phyloP scores from a whole-genome alignment of 64 coral and sea anemone species.

The Stichodactyla mertensii region DNA sequence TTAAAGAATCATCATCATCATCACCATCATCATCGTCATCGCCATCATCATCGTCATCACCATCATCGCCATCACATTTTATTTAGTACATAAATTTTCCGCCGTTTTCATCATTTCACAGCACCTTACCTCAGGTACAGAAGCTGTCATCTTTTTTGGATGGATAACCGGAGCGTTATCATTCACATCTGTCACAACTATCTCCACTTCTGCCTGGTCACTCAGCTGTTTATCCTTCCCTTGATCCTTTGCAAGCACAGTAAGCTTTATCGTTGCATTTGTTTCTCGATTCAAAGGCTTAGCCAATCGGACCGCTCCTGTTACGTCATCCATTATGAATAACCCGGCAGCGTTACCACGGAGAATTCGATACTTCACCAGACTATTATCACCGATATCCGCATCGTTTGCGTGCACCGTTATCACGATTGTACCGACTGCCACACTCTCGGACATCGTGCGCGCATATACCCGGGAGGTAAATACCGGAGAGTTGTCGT shows the following conservation, averaged over 20 bases:
- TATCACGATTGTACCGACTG: conserved; percentile 62
- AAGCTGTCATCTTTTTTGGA: conserved; percentile 66
- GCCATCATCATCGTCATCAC: no score
- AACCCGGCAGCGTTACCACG: conserved; percentile 62
- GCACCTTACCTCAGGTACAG: conserved; percentile 54
- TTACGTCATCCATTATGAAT: conserved; percentile 48
- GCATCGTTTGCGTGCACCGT: conserved; percentile 61
- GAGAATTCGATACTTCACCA: conserved; percentile 59
- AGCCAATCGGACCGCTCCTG: conserved; percentile 58
- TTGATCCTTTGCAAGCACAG: conserved; percentile 69
- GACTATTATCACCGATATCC: conserved; percentile 65
- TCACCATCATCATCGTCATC: no score
- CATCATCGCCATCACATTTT: no score
- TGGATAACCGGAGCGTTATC: conserved; percentile 84
- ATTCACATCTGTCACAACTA: conserved; percentile 79
- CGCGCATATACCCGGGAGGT: conserved; percentile 57
- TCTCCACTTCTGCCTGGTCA: conserved; percentile 56
- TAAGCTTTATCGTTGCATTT: conserved; percentile 47
- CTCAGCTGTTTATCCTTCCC: conserved; percentile 27
- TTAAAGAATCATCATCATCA: not conserved
- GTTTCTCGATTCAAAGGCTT: conserved; percentile 69
- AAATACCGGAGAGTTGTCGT: conserved; percentile 85
- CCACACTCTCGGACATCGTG: conserved; percentile 61
- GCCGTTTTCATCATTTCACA: not conserved
- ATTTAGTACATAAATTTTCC: not conserved